Percentiles rank a stretch among this genome's conserved stretches.
phyloP scores from a whole-genome alignment of 2,113 vertebrate species.

The Melanostigma gelatinosum region DNA sequence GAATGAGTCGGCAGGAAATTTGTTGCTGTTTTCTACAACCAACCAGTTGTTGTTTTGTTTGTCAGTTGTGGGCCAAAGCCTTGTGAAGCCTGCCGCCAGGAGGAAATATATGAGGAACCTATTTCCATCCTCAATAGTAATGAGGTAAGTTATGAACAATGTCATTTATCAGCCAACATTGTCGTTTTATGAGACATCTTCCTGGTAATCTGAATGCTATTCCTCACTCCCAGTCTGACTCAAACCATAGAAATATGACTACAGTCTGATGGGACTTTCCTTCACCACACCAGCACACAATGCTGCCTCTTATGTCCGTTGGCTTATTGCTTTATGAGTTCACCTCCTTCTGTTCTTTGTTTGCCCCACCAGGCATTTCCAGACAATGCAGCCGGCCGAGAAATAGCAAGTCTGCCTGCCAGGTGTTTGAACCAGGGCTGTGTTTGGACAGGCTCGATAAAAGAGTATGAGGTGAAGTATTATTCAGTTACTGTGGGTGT shows the following conservation, averaged over 20 bases:
- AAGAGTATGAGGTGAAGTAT: slow-evolving; percentile 90
- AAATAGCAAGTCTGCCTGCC: slow-evolving; percentile 92
- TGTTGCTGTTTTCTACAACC: slow-evolving; percentile 9
- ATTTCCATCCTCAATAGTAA: slow-evolving; percentile 87
- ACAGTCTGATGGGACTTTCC: slow-evolving; percentile 15
- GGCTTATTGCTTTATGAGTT: slow-evolving; percentile 5
- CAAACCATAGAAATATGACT: not conserved
- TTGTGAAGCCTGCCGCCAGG: slow-evolving; percentile 90
- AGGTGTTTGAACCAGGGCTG: slow-evolving; percentile 87
- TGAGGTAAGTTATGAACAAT: slow-evolving; percentile 63
- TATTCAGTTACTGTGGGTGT: not conserved
- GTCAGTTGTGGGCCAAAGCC: slow-evolving; percentile 90
- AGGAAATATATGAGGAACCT: slow-evolving; percentile 92
- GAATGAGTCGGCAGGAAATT: slow-evolving; percentile 25
- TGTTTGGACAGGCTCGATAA: slow-evolving; percentile 90
- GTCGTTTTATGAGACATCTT: not conserved
- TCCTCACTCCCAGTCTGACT: not conserved
- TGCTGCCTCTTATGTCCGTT: slow-evolving; percentile 16
- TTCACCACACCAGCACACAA: slow-evolving; percentile 7
- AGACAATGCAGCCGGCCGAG: slow-evolving; percentile 93
- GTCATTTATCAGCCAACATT: not conserved
- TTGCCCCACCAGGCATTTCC: slow-evolving; percentile 85
- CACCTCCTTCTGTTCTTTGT: slow-evolving; percentile 1
- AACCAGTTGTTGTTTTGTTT: slow-evolving; percentile 38
- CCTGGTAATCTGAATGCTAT: not conserved